phyloP scores from a whole-genome alignment of 2,113 vertebrate genomes.

The Grammomys surdaster region DNA sequence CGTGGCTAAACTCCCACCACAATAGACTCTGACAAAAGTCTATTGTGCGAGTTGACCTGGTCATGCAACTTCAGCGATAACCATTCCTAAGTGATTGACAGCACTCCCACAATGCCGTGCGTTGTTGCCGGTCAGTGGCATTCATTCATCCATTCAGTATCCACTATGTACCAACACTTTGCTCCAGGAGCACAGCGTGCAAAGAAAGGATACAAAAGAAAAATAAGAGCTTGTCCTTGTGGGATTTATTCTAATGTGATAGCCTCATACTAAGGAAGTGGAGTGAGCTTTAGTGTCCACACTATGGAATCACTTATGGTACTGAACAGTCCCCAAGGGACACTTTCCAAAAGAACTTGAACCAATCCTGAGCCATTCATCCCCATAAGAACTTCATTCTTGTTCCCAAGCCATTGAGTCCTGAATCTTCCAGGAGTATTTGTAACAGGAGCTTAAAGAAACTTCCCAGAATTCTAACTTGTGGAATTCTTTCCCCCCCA shows the following conservation, averaged over 20 bases:
- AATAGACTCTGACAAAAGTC: constrained; percentile 36
- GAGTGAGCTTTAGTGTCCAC: neutral
- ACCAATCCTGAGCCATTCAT: neutral
- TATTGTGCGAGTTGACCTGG: neutral
- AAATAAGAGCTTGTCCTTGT: neutral
- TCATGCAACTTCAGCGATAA: constrained; percentile 43
- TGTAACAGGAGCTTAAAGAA: neutral
- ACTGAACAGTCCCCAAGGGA: neutral
- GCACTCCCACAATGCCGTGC: constrained; percentile 1
- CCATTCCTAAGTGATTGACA: neutral
- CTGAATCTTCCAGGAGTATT: neutral
- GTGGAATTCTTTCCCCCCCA: neutral
- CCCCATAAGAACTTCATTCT: neutral
- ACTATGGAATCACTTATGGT: neutral
- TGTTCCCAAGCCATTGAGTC: neutral
- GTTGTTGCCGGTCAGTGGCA: neutral
- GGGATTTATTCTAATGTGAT: neutral
- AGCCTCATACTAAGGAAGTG: neutral
- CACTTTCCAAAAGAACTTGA: constrained; percentile 15
- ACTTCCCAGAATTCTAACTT: neutral
- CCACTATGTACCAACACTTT: neutral
- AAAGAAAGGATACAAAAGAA: neutral
- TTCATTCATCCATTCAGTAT: neutral
- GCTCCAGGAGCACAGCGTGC: neutral
- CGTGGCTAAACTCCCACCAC: constrained; percentile 32